Conservation (phyloP, 2,888 invertebrate species). For the Chironomus riparius region DNA sequence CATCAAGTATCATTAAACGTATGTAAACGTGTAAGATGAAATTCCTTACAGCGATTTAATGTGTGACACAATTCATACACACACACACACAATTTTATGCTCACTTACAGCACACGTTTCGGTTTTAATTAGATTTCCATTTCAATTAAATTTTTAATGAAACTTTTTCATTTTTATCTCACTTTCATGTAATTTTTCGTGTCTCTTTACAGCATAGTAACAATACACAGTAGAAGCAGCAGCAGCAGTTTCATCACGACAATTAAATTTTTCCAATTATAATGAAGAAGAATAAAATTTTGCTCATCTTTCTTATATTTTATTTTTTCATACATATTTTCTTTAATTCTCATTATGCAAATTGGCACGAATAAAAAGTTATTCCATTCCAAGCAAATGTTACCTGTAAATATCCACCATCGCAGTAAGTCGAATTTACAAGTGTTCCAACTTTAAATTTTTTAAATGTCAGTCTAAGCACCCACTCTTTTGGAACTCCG, state of each 20-base stretch:
- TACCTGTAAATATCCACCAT: conserved; percentile 84
- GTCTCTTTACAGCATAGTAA: background rate
- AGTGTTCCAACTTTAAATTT: conserved; percentile 86
- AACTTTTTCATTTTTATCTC: background rate
- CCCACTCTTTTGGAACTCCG: conserved; percentile 83
- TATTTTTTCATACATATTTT: background rate
- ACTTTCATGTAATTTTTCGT: background rate
- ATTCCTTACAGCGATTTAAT: too few species aligned
- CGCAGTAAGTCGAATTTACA: conserved; percentile 78
- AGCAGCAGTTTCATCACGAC: background rate
- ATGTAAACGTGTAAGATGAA: too few species aligned
- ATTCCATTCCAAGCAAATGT: background rate
- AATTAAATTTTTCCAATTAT: background rate
- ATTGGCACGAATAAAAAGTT: background rate
- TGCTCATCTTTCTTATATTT: background rate
- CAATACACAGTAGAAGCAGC: too few species aligned
- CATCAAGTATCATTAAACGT: too few species aligned
- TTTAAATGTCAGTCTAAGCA: conserved; percentile 78
- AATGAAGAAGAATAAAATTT: background rate
- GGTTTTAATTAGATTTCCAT: conserved; percentile 21
- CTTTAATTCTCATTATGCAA: background rate
- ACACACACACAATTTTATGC: background rate
- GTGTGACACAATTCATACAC: too few species aligned
- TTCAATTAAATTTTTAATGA: conserved; percentile 22
- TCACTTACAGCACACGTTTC: background rate